Evolutionary conservation across 1,140 invertebrate species (phyloP).

Genomic region (Drosophila nasuta): DNA sequence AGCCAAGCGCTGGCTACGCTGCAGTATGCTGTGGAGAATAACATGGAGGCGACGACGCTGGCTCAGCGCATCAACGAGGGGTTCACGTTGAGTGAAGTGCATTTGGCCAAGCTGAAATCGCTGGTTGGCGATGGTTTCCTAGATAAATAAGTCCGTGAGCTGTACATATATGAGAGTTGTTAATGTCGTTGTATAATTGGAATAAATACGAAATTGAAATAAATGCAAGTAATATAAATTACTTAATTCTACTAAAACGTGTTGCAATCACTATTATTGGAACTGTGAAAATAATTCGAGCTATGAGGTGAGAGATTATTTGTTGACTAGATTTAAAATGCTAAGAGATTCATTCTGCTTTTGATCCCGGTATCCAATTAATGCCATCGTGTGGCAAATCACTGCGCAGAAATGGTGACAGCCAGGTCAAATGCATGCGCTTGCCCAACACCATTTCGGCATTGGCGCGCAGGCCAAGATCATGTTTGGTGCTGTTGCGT

Average conservation of each 20-base stretch:
- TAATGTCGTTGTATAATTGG: conserved; percentile 43
- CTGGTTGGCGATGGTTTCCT: conserved; percentile 85
- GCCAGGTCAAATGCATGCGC: conserved; percentile 90
- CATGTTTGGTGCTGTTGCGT: conserved; percentile 86
- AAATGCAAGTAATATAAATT: conserved; percentile 41
- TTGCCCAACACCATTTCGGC: conserved; percentile 90
- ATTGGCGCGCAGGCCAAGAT: conserved; percentile 90
- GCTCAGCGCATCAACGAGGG: conserved; percentile 84
- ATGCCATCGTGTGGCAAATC: conserved; percentile 91
- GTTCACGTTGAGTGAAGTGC: conserved; percentile 85
- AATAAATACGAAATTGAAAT: conserved; percentile 43
- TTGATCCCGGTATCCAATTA: conserved; percentile 86
- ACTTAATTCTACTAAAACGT: conserved; percentile 23
- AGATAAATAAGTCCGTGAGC: conserved; percentile 50
- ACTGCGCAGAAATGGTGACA: conserved; percentile 92
- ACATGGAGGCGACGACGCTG: conserved; percentile 85
- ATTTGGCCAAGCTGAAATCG: conserved; percentile 85
- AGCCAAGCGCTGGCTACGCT: conserved; percentile 85
- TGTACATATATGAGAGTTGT: conserved; percentile 2
- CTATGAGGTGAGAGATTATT: conserved; percentile 22
- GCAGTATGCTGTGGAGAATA: conserved; percentile 86
- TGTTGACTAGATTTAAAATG: conserved; percentile 26
- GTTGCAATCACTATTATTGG: not conserved
- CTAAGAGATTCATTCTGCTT: conserved; percentile 37
- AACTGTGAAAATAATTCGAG: conserved; percentile 1